phyloP scores from a whole-genome alignment of 2,113 vertebrate species.

The Pomatorhinus ruficollis region DNA sequence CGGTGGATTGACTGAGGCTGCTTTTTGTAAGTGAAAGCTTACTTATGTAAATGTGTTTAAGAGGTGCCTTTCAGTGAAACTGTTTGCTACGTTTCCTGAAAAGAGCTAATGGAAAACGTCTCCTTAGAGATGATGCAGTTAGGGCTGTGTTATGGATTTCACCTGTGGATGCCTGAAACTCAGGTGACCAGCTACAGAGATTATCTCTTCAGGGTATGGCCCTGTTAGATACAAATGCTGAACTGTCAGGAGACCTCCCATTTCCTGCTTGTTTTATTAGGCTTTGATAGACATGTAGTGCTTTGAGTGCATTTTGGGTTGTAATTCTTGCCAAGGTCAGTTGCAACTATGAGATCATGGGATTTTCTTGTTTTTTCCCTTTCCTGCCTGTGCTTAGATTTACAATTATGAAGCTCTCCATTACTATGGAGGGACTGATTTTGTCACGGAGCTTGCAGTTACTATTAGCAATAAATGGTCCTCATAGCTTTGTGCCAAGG shows the following conservation, averaged over 20 bases:
- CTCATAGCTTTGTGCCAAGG: not conserved
- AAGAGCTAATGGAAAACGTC: slow-evolving; percentile 49
- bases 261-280: slow-evolving; percentile 34
- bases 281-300: not conserved
- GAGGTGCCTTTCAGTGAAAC: slow-evolving; percentile 48
- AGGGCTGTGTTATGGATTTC: slow-evolving; percentile 18
- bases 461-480: not conserved
- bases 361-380: not conserved
- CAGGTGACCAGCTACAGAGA: slow-evolving; percentile 20
- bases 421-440: not conserved
- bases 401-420: not conserved
- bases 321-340: not conserved
- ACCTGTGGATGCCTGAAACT: slow-evolving; percentile 40
- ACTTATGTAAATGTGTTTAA: slow-evolving; percentile 63
- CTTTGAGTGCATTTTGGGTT: slow-evolving; percentile 14
- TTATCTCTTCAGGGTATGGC: not conserved
- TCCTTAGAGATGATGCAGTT: slow-evolving; percentile 1
- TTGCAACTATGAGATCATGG: not conserved
- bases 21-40: slow-evolving; percentile 46
- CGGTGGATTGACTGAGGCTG: slow-evolving; percentile 4
- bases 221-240: not conserved
- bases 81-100: slow-evolving; percentile 53
- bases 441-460: not conserved
- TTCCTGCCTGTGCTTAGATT: not conserved
- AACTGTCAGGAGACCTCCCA: not conserved